These are phyloP conservation scores for Philereme vetulata DNA, from an alignment of 2,888 invertebrate species.

Conservation along the genomic window DNA sequence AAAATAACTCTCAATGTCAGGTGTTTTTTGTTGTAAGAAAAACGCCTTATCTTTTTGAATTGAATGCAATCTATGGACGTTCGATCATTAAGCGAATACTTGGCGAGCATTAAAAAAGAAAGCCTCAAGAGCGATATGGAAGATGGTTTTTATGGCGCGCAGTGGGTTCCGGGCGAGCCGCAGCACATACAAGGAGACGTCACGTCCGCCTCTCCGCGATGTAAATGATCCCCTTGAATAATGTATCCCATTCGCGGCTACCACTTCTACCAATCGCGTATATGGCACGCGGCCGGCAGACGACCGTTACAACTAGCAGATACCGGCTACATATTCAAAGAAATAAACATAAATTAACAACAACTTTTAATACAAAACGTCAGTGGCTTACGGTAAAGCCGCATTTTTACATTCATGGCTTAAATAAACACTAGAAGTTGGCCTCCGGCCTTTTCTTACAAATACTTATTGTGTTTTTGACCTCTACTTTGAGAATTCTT, in stretches of 20 bases:
- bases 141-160: constrained; percentile 65
- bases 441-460: not conserved
- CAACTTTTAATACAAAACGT: constrained; percentile 30
- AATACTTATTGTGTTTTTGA: not conserved
- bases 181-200: constrained; percentile 73
- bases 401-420: constrained; percentile 21
- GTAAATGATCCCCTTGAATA: constrained; percentile 82
- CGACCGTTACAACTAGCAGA: constrained; percentile 76
- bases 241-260: constrained; percentile 78
- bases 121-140: constrained; percentile 70
- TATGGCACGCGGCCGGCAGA: constrained; percentile 73
- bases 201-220: constrained; percentile 71
- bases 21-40: constrained; percentile 19
- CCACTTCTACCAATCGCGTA: constrained; percentile 67
- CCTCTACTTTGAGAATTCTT: not conserved
- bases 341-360: constrained; percentile 44
- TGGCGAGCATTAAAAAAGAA: constrained; percentile 66
- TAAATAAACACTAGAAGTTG: constrained; percentile 13
- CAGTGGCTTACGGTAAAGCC: constrained; percentile 28
- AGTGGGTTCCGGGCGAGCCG: constrained; percentile 70
- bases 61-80: constrained; percentile 59
- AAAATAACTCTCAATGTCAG: not conserved
- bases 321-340: constrained; percentile 59
- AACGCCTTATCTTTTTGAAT: constrained; percentile 47
- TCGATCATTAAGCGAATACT: constrained; percentile 69